A percentile compares a stretch with the other conserved stretches of the same genome.
Evolutionary conservation across 1,140 invertebrate species (phyloP).

Genomic region (Pseudomyrmex cubaensis): DNA sequence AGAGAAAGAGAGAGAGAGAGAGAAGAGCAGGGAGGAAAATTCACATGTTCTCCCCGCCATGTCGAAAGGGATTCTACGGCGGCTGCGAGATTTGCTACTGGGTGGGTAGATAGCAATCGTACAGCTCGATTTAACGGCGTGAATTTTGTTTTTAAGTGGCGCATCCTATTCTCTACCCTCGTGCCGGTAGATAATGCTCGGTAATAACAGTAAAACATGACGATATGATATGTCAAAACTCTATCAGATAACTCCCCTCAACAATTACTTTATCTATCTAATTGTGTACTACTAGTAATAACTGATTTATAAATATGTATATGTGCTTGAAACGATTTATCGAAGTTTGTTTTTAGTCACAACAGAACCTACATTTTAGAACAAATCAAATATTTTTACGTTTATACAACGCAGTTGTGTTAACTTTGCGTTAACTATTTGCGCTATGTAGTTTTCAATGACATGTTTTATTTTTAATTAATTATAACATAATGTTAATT

Average conservation of each 20-base stretch:
- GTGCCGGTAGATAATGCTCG: slow-evolving; percentile 34
- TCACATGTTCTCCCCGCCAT: slow-evolving; percentile 46
- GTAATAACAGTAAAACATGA: slow-evolving; percentile 57
- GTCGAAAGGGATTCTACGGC: slow-evolving; percentile 45
- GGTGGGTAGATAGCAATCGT: slow-evolving; percentile 58
- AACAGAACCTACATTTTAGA: no score
- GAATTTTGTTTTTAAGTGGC: slow-evolving; percentile 60
- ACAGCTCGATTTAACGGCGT: slow-evolving; percentile 60
- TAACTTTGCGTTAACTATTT: slow-evolving; percentile 9
- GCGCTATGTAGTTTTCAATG: not conserved
- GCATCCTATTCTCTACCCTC: slow-evolving; percentile 19
- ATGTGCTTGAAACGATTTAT: not conserved
- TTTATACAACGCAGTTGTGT: not conserved
- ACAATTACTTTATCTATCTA: slow-evolving; percentile 45
- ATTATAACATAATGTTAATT: slow-evolving; percentile 8
- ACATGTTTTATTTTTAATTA: not conserved
- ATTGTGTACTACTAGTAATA: not conserved
- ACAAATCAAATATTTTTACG: no score
- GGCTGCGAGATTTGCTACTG: slow-evolving; percentile 54
- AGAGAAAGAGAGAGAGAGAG: slow-evolving; percentile 17
- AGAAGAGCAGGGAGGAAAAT: slow-evolving; percentile 41
- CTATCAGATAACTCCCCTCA: slow-evolving; percentile 29
- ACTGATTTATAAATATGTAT: slow-evolving; percentile 8
- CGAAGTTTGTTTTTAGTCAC: no score
- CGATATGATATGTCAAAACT: slow-evolving; percentile 39